phyloP scores from a whole-genome alignment of 2,113 vertebrate genomes.

The Xiphias gladius region DNA sequence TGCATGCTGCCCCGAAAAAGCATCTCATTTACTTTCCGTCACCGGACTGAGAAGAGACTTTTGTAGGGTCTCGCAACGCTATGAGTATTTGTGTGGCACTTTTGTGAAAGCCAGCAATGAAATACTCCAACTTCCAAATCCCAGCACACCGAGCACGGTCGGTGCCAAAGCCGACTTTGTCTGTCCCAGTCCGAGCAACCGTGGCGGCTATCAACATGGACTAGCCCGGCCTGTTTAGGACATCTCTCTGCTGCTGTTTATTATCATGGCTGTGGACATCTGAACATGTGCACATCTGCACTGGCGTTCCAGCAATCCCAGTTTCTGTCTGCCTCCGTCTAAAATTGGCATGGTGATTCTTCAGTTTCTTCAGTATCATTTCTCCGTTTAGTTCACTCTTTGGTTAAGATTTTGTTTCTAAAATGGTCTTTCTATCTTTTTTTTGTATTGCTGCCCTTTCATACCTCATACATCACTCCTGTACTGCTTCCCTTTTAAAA shows the following conservation, averaged over 20 bases:
- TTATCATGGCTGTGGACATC: neutral
- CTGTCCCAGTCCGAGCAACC: conserved; percentile 57
- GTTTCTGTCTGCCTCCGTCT: conserved; percentile 1
- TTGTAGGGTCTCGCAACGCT: neutral
- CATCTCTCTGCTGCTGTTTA: conserved; percentile 8
- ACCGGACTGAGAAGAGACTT: neutral
- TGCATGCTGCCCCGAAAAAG: neutral
- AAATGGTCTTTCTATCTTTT: neutral
- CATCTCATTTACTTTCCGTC: neutral
- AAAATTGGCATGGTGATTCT: neutral
- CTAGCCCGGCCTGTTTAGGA: conserved; percentile 31
- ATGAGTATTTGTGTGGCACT: neutral
- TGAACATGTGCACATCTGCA: conserved; percentile 10
- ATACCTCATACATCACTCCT: conserved; percentile 12
- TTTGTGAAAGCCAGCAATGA: neutral
- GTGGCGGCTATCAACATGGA: conserved; percentile 36
- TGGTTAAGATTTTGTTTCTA: neutral
- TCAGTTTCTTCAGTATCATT: neutral
- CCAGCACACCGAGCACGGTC: conserved; percentile 1
- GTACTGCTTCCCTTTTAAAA: conserved; percentile 47
- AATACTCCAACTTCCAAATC: neutral
- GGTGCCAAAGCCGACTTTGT: conserved; percentile 60
- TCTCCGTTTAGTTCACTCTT: neutral
- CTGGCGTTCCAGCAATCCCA: neutral
- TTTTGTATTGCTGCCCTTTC: conserved; percentile 2